phyloP scores from a whole-genome alignment of 2,888 invertebrate species.

The Drosophila ochracea region DNA sequence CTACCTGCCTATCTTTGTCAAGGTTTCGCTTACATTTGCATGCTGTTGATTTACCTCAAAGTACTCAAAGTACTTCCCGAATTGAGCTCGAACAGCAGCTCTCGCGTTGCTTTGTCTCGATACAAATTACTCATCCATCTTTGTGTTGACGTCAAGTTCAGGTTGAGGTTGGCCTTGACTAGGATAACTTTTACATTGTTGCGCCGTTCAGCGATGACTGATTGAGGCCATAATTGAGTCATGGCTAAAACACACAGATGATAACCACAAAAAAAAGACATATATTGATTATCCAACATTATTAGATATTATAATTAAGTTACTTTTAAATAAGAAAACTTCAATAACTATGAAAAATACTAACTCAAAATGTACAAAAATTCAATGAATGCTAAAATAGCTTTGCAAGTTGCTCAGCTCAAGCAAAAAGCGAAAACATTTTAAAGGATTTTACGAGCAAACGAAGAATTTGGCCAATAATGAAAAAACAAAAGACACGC shows the following conservation, averaged over 20 bases:
- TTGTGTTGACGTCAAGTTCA: slow-evolving; percentile 17
- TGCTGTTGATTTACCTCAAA: slow-evolving; percentile 30
- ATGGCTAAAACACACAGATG: slow-evolving; percentile 16
- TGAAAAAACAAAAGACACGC: slow-evolving; percentile 27
- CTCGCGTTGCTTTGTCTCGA: slow-evolving; percentile 28
- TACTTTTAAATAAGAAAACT: not conserved
- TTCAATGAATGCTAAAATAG: slow-evolving; percentile 29
- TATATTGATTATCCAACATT: too few species aligned
- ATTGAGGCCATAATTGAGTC: slow-evolving; percentile 10
- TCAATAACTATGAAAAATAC: not conserved
- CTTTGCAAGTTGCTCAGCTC: slow-evolving; percentile 25
- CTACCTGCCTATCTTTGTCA: slow-evolving; percentile 57
- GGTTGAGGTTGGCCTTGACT: slow-evolving; percentile 55
- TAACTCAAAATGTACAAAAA: not conserved
- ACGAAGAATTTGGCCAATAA: slow-evolving; percentile 49
- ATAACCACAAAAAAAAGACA: too few species aligned
- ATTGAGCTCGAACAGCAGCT: slow-evolving; percentile 6
- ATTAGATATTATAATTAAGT: not conserved
- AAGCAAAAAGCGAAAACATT: slow-evolving; percentile 61
- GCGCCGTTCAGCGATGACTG: slow-evolving; percentile 13
- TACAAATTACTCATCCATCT: slow-evolving; percentile 36
- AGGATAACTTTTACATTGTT: slow-evolving; percentile 30
- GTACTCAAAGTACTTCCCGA: slow-evolving; percentile 1
- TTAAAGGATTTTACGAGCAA: slow-evolving; percentile 61
- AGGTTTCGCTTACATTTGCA: slow-evolving; percentile 70